Base-by-base conservation (phyloP, 2,797 vertebrate genomes). In the Dryobates pubescens region DNA sequence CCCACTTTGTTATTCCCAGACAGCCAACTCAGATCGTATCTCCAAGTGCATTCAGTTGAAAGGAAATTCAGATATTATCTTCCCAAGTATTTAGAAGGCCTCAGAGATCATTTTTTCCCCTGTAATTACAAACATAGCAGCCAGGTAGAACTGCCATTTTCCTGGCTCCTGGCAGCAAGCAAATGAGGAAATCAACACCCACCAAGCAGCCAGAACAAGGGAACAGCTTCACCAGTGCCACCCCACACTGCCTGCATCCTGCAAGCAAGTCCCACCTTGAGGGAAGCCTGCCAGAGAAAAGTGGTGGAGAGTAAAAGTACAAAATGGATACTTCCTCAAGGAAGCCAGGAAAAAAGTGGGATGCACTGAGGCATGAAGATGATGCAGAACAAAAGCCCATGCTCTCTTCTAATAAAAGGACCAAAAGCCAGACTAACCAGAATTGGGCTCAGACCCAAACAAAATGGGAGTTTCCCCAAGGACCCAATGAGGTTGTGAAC, bases 1-100 rank as follows among this genome's bases (percentile, higher is more conserved):
- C 92, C 87, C 80, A 89, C 85, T 88, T 67, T 53, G 49, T 88
- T 91, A 86, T n/a, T 91, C 88, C 77, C 92, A 95, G 87, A 75
- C 91, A 90, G 80, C 64, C 91, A 94, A 79, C 82, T 80, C 57
- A 76, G 88, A 96, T 92, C 2, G 0, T 95, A 96, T 96, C 95
- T 95, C 81, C 92, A 92, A 94, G 81, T 74, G 71, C 41, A 78
- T 81, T 86, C 88, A 73, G 92, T 90, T 95, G 90, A 95, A 94
- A 96, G 91, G 86, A 92, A 95, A 77, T 78, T 77, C 82, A 83
- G 91, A 94, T 96, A 90, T 32, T 82, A 93, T 94, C 91, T 86
- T 76, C 78, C 64, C 71, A 84, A 92, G 76, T 92, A 95, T 94
- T 96, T 45, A 68, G 88, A 86, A 84, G 65, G 77, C 83, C 92